Conservation (phyloP, 30 jellyfish, hydroid and myxozoan genomes). For the Pseudorhiza aurosa region DNA sequence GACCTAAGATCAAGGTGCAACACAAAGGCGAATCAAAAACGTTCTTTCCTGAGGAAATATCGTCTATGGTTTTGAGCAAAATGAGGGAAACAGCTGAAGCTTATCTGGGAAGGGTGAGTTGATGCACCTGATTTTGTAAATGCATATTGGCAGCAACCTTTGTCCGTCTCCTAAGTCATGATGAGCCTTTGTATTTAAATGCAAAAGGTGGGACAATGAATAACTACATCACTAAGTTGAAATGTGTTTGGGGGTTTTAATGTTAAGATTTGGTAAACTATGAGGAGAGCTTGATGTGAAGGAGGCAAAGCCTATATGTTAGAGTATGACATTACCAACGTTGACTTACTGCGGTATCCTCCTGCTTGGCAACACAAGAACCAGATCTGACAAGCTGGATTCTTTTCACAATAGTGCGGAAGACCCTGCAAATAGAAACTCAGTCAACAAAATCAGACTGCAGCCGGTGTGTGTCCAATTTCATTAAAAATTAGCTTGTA, state of each 20-base stretch:
- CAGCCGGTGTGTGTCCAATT: conserved; percentile 47
- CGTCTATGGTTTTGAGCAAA: conserved; percentile 53
- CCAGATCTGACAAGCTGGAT: conserved; percentile 20
- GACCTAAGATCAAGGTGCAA: conserved; percentile 65
- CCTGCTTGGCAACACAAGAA: conserved; percentile 23
- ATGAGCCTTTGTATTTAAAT: too few species aligned
- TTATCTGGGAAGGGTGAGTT: conserved; percentile 65
- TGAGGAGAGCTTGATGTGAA: conserved; percentile 28
- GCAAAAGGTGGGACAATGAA: too few species aligned
- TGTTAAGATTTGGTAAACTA: conserved; percentile 30
- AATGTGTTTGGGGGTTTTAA: too few species aligned
- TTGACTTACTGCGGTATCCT: conserved; percentile 59
- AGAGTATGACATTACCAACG: conserved; percentile 15
- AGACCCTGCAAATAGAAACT: conserved; percentile 45
- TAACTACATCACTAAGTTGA: too few species aligned
- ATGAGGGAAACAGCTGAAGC: conserved; percentile 61
- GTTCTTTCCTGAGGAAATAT: conserved; percentile 88
- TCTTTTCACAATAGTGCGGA: conserved; percentile 28
- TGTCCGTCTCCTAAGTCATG: too few species aligned
- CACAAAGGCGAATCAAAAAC: conserved; percentile 67
- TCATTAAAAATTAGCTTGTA: conserved; percentile 47
- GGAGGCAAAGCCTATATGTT: neutral
- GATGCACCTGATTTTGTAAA: neutral
- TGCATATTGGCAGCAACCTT: too few species aligned
- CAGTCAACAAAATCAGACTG: conserved; percentile 58